Conservation (phyloP, 2,888 invertebrate species). For the Blera fallax region DNA sequence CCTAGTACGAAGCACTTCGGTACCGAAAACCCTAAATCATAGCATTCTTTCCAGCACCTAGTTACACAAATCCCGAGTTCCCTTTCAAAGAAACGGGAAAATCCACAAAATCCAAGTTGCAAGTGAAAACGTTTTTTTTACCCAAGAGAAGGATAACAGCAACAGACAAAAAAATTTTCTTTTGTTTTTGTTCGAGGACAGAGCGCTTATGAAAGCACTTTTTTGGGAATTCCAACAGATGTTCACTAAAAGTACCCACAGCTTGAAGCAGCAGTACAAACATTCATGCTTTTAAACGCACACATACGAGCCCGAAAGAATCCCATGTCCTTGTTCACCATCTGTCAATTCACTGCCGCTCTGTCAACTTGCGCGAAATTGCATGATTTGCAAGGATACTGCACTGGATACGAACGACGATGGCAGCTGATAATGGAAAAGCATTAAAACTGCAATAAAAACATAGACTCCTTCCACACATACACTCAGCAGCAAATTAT, state of each 20-base stretch:
- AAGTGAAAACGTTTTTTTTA: conserved; percentile 13
- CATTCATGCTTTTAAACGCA: conserved; percentile 51
- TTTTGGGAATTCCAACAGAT: conserved; percentile 66
- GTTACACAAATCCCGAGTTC: conserved; percentile 14
- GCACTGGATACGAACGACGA: background rate
- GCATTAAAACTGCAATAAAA: conserved; percentile 69
- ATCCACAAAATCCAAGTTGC: conserved; percentile 33
- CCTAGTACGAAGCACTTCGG: background rate
- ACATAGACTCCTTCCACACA: conserved; percentile 14
- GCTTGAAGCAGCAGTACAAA: conserved; percentile 10
- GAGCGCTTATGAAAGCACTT: conserved; percentile 52
- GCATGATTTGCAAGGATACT: conserved; percentile 6
- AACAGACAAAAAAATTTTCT: background rate
- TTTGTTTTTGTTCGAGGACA: conserved; percentile 52
- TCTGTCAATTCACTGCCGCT: background rate
- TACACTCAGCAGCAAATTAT: conserved; percentile 25
- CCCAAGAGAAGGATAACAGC: background rate
- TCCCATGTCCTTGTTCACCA: conserved; percentile 4
- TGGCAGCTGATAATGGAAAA: conserved; percentile 73
- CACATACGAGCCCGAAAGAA: conserved; percentile 16
- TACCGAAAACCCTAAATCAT: background rate
- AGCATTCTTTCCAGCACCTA: background rate
- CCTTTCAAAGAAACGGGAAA: conserved; percentile 11
- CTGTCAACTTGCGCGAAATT: conserved; percentile 45
- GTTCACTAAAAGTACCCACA: conserved; percentile 52